These are phyloP conservation scores for Discoglossus pictus DNA, from an alignment of 2,797 vertebrate species.

Conservation along the genomic window DNA sequence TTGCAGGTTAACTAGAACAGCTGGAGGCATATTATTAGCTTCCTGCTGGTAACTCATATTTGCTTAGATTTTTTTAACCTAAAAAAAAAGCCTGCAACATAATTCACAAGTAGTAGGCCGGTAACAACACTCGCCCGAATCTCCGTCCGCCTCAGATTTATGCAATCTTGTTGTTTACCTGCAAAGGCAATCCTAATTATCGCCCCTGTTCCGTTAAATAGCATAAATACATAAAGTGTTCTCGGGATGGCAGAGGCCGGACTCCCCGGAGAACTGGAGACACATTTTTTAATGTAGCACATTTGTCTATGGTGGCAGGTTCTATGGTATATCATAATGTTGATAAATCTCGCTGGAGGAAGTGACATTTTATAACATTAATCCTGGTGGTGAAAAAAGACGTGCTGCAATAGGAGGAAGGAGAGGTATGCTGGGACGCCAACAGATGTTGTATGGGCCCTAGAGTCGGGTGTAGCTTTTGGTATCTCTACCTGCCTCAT, in stretches of 20 bases:
- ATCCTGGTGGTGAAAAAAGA: conserved; percentile 70
- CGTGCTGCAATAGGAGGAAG: conserved; percentile 41
- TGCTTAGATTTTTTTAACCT: conserved; percentile 76
- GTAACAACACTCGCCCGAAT: conserved; percentile 74
- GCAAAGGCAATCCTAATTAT: conserved; percentile 80
- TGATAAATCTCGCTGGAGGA: conserved; percentile 79
- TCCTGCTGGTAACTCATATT: conserved; percentile 98
- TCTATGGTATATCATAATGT: conserved; percentile 83
- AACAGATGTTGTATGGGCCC: conserved; percentile 6
- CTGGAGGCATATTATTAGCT: conserved; percentile 99
- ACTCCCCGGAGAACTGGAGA: conserved; percentile 79
- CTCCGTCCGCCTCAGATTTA: conserved; percentile 76
- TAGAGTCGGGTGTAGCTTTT: too few species aligned
- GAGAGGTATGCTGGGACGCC: conserved; percentile 25
- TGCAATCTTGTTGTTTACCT: conserved; percentile 75
- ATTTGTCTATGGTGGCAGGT: conserved; percentile 83
- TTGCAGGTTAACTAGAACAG: conserved; percentile 99
- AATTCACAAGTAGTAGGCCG: conserved; percentile 82
- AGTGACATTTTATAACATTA: conserved; percentile 79
- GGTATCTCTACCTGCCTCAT: too few species aligned
- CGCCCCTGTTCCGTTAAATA: conserved; percentile 81
- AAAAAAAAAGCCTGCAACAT: conserved; percentile 67
- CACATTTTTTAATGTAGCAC: conserved; percentile 80
- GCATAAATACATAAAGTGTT: conserved; percentile 83
- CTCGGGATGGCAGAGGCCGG: conserved; percentile 74